phyloP scores from a whole-genome alignment of 2,113 vertebrate genomes.

The Elaphurus davidianus region DNA sequence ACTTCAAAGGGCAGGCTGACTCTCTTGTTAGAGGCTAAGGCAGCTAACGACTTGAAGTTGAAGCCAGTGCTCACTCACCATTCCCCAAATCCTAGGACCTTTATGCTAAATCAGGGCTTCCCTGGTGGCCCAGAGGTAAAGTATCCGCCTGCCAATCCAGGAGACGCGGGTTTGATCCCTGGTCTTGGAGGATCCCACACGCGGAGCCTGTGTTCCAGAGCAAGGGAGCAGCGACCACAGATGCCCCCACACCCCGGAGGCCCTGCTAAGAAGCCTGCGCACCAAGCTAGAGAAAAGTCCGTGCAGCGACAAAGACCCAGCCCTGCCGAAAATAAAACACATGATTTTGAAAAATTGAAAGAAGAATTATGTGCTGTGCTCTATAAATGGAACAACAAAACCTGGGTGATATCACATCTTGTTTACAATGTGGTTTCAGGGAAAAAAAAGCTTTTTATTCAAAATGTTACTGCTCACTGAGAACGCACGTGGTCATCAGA shows the following conservation, averaged over 20 bases:
- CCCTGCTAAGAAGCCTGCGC: neutral
- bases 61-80: neutral
- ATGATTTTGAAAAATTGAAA: neutral
- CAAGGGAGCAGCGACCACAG: neutral
- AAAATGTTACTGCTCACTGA: neutral
- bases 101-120: neutral
- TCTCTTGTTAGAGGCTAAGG: neutral
- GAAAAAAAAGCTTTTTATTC: neutral
- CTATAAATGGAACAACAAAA: neutral
- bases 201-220: neutral
- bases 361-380: neutral
- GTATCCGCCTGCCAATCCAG: neutral
- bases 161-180: neutral
- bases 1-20: neutral
- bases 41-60: neutral
- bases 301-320: neutral
- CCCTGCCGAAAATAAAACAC: neutral
- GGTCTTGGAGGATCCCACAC: neutral
- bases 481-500: neutral
- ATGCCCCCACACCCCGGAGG: rapidly evolving
- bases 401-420: neutral
- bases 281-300: neutral
- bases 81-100: neutral
- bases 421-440: neutral
- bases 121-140: neutral